A percentile compares a stretch with the other conserved stretches of the same genome.
Conservation (phyloP, 2,888 invertebrate species). For the Sinotaia quadrata region DNA sequence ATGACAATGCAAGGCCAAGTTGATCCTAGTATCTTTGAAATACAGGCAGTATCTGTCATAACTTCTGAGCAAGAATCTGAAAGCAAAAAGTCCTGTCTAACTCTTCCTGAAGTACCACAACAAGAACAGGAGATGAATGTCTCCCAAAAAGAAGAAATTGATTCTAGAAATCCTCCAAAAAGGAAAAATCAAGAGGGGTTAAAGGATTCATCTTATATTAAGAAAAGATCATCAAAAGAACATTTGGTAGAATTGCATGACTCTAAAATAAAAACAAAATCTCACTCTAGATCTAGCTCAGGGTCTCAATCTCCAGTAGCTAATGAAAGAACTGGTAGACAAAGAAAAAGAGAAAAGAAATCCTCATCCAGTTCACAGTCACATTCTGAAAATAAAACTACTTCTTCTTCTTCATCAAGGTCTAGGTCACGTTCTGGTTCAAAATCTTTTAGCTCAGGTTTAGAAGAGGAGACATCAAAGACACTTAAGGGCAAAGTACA, state of each 20-base stretch:
- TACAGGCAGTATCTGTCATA: no score
- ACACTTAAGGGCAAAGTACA: not conserved
- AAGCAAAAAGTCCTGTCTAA: no score
- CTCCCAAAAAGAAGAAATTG: no score
- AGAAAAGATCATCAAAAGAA: not conserved
- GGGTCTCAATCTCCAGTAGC: slow-evolving; percentile 37
- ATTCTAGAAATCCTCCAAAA: no score
- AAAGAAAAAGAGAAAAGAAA: slow-evolving; percentile 26
- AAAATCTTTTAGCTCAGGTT: not conserved
- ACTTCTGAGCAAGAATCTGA: no score
- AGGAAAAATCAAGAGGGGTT: no score
- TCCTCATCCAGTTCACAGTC: slow-evolving; percentile 22
- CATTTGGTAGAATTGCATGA: not conserved
- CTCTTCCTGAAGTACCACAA: no score
- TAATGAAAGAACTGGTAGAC: no score
- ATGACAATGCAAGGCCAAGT: no score
- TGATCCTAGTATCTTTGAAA: no score
- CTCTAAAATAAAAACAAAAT: slow-evolving; percentile 21
- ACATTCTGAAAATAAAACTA: slow-evolving; percentile 8
- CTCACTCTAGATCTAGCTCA: slow-evolving; percentile 47
- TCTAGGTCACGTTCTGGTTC: slow-evolving; percentile 43
- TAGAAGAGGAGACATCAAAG: slow-evolving; percentile 6
- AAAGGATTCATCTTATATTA: no score
- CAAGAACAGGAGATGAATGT: no score
- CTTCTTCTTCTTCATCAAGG: slow-evolving; percentile 18